Conservation (phyloP, 2,113 vertebrate species). For the Triplophysa rosa region DNA sequence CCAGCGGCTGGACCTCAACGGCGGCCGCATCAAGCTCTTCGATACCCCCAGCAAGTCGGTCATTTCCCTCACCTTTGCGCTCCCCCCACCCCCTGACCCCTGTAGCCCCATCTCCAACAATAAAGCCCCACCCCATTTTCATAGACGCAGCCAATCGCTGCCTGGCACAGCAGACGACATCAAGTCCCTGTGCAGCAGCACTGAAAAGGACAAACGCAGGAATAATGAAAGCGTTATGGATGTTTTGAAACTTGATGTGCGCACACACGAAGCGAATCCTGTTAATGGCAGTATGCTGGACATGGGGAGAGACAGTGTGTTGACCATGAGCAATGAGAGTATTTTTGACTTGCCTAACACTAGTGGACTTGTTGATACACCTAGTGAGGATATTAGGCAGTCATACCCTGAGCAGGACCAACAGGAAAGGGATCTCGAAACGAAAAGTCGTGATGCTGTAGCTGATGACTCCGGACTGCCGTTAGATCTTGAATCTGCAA, state of each 20-base stretch:
- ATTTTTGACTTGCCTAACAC: not conserved
- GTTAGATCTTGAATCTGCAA: conserved; percentile 67
- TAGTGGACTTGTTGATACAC: not conserved
- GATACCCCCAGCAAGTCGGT: conserved; percentile 89
- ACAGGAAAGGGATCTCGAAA: not conserved
- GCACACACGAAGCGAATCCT: not conserved
- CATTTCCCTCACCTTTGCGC: conserved; percentile 82
- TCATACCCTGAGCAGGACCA: not conserved
- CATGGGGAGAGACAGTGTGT: conserved; percentile 34
- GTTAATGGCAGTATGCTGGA: not conserved
- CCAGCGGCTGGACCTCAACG: conserved; percentile 85
- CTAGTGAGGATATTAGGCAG: not conserved
- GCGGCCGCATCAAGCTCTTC: conserved; percentile 89
- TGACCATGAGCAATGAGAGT: conserved; percentile 14
- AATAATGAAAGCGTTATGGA: not conserved
- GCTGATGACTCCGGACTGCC: conserved; percentile 59
- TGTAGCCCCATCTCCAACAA: conserved; percentile 52
- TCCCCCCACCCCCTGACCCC: conserved; percentile 68
- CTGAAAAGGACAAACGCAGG: not conserved
- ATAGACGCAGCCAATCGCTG: conserved; percentile 81
- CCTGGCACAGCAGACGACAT: conserved; percentile 81
- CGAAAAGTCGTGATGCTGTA: not conserved
- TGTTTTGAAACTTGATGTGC: not conserved
- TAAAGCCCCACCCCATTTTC: conserved; percentile 57
- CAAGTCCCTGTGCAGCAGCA: conserved; percentile 12